A percentile compares a stretch with the other conserved stretches of the same genome.
phyloP scores from a whole-genome alignment of 2,888 invertebrate species.

The Saturnia japonica region DNA sequence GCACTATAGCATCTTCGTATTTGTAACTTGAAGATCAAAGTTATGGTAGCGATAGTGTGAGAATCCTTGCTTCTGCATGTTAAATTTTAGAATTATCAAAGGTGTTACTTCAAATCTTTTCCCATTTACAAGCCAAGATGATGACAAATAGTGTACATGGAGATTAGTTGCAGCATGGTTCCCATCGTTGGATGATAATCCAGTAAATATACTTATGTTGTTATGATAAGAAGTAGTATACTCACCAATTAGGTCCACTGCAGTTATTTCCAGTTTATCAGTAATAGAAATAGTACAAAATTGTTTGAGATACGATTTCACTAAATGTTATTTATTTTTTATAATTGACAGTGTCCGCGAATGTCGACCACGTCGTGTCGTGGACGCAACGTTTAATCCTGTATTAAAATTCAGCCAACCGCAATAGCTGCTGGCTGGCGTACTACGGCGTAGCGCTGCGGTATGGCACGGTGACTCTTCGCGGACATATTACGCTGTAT shows the following conservation, averaged over 20 bases:
- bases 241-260: too few relatives aligned
- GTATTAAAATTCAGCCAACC: conserved; percentile 45
- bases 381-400: conserved; percentile 31
- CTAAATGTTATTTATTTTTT: background rate
- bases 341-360: background rate
- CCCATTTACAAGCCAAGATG: too few relatives aligned
- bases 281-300: too few relatives aligned
- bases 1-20: background rate
- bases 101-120: background rate
- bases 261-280: too few relatives aligned
- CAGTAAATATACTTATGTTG: too few relatives aligned
- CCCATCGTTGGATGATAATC: too few relatives aligned
- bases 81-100: background rate
- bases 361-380: conserved; percentile 16
- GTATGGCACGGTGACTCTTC: background rate
- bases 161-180: background rate
- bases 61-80: background rate
- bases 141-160: background rate
- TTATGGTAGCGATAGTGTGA: background rate
- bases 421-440: conserved; percentile 41
- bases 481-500: background rate
- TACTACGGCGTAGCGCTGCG: conserved; percentile 29
- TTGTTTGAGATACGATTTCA: too few relatives aligned
- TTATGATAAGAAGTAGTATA: too few relatives aligned
- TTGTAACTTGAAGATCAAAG: background rate